Base-by-base conservation (phyloP, 1,140 invertebrate species). In the Drosophila navojoa region DNA sequence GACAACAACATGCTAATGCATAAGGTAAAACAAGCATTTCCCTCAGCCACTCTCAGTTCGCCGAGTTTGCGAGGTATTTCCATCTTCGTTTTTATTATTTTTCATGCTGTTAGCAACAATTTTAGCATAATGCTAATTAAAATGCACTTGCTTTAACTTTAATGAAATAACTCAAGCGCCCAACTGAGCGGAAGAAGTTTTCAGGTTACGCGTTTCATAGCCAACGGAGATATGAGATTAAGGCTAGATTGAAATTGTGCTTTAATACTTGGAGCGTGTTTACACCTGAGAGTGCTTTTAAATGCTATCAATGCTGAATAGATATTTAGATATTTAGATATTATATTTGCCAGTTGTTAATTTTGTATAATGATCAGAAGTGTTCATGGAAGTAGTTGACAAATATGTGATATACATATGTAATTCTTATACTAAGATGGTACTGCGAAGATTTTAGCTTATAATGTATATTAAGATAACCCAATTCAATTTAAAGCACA, bases 1-100 rank as follows among this genome's bases (percentile, higher is more conserved):
- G n/a, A 29, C 38, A 54, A 29, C 38, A 54, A 22, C 19, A 7
- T 40, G n/a, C 44, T n/a, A 67, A 59, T 53, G 47, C 45, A 71
- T 71, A 59, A 45, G 61, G 27, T 55, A 32, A 53, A 42, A 38
- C 10, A 35, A 69, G 57, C 49, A 25, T 57, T 42, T 57, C 11
- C 35, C 54, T 42, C 19, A 13, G 19, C 54, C 38, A 47, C 42
- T 32, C 42, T 32, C 27, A 59, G 32, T 47, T 59, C 47, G 5
- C 42, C 19, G 19, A 25, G 22, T 16, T 44, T 13, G 22, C 16
- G 42, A 45, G 42, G 19, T 22, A 22, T 22, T 22, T 22, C 1
- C 9, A 0, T 22, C 22, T 22, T 47, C 4, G 3, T 13, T 22
- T 19, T n/a, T n/a, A n/a, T n/a, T n/a, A n/a, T n/a, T n/a, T 45